Evolutionary conservation across 1,140 invertebrate species (phyloP).

Genomic region (Brachionus rotundiformis): DNA sequence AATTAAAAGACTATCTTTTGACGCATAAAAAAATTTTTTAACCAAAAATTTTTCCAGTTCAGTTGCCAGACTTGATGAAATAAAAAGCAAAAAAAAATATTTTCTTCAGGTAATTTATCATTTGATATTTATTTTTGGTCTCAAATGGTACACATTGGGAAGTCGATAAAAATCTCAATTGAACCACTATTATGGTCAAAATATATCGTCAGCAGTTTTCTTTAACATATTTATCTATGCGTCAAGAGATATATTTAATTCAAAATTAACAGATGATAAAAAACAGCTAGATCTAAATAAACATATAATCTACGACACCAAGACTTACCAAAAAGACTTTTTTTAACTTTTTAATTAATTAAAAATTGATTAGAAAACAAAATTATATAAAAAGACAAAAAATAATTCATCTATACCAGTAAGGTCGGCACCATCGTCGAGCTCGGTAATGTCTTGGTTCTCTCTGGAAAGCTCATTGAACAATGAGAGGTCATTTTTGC

Average conservation of each 20-base stretch:
- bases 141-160: no score
- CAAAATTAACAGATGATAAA: not conserved
- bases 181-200: no score
- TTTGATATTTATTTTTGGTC: no score
- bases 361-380: conserved; percentile 42
- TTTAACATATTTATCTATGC: not conserved
- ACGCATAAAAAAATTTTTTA: no score
- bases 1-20: no score
- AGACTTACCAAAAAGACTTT: conserved; percentile 97
- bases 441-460: conserved; percentile 60
- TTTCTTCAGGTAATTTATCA: no score
- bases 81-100: no score
- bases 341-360: conserved; percentile 72
- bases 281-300: conserved; percentile 53
- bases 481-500: conserved; percentile 12
- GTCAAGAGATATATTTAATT: not conserved
- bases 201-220: no score
- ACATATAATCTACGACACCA: conserved; percentile 52
- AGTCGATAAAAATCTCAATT: no score
- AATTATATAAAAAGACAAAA: not conserved
- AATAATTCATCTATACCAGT: conserved; percentile 57
- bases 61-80: no score
- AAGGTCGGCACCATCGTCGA: conserved; percentile 63
- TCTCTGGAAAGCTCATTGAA: conserved; percentile 56
- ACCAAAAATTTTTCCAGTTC: no score